Evolutionary conservation across 2,797 vertebrate genomes (phyloP).

Genomic region (Chelon labrosus): DNA sequence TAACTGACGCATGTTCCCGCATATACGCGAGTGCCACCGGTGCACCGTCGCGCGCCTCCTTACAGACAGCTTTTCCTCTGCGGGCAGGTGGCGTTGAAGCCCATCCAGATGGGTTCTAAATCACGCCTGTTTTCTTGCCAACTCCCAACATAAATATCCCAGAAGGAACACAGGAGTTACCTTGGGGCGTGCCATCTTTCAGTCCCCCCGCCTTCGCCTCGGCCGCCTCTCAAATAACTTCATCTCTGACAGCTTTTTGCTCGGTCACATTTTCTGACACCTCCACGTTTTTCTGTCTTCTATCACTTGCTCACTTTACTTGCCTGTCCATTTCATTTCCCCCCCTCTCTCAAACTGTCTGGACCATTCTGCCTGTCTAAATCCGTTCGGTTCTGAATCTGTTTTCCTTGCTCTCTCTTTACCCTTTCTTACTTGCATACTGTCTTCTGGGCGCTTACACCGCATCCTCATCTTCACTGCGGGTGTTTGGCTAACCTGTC

Average conservation of each 20-base stretch:
- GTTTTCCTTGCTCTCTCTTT: constrained; percentile 22
- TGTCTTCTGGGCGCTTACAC: constrained; percentile 34
- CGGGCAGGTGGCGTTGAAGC: constrained; percentile 72
- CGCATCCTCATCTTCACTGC: constrained; percentile 29
- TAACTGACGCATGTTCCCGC: constrained; percentile 35
- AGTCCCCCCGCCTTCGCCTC: constrained; percentile 43
- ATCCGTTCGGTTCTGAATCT: constrained; percentile 6
- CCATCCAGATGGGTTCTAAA: constrained; percentile 77
- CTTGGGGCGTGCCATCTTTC: constrained; percentile 67
- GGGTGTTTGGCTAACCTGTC: constrained; percentile 65
- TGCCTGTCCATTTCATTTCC: constrained; percentile 23
- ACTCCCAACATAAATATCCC: constrained; percentile 72
- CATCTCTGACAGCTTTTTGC: constrained; percentile 52
- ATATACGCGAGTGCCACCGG: constrained; percentile 12
- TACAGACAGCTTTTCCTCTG: constrained; percentile 60
- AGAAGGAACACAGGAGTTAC: constrained; percentile 68
- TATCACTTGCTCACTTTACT: constrained; percentile 47
- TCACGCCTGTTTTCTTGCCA: constrained; percentile 65
- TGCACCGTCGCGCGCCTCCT: constrained; percentile 36
- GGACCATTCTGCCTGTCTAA: constrained; percentile 23
- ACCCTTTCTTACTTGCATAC: constrained; percentile 25
- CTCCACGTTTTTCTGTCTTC: constrained; percentile 5
- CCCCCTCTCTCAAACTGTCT: constrained; percentile 3
- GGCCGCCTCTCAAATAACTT: constrained; percentile 55
- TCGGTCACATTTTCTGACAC: constrained; percentile 37